Base-by-base conservation (phyloP, 1,140 invertebrate species). In the Idris sp. region DNA sequence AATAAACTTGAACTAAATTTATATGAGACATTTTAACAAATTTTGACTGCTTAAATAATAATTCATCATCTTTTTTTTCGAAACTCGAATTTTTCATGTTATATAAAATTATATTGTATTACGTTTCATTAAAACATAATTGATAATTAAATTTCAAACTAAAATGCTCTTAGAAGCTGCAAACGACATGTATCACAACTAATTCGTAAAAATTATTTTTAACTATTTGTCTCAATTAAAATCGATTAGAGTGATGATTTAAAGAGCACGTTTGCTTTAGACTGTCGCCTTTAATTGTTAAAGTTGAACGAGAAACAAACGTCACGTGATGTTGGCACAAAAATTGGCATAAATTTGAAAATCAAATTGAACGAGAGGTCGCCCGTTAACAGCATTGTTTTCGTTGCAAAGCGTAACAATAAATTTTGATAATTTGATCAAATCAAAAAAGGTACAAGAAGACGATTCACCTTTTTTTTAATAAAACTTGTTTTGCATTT, bases 1-100 rank as follows among this genome's bases (percentile, higher is more conserved):
- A 62, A 73, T 48, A 26, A 54, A 59, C 53, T 65, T 38, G 67
- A 74, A 30, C 65, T 67, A 69, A n/a, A n/a, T n/a, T n/a, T n/a
- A n/a, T n/a, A n/a, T n/a, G n/a, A n/a, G n/a, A n/a, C n/a, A n/a
- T n/a, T n/a, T n/a, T n/a, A n/a, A n/a, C n/a, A n/a, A n/a, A n/a
- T n/a, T n/a, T n/a, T n/a, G n/a, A n/a, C n/a, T n/a, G n/a, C n/a
- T n/a, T n/a, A n/a, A n/a, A n/a, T n/a, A n/a, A n/a, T n/a, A n/a
- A n/a, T n/a, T n/a, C n/a, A n/a, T n/a, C n/a, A n/a, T n/a, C n/a
- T n/a, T n/a, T n/a, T n/a, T n/a, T n/a, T n/a, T n/a, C n/a, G n/a
- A n/a, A n/a, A n/a, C n/a, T n/a, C n/a, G n/a, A n/a, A n/a, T n/a
- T n/a, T n/a, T n/a, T n/a, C n/a, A n/a, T n/a, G n/a, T n/a, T n/a